These are phyloP conservation scores for Beroe forskalii DNA, from an alignment of 37 sponge, comb jelly and placozoan species.

Conservation along the genomic window DNA sequence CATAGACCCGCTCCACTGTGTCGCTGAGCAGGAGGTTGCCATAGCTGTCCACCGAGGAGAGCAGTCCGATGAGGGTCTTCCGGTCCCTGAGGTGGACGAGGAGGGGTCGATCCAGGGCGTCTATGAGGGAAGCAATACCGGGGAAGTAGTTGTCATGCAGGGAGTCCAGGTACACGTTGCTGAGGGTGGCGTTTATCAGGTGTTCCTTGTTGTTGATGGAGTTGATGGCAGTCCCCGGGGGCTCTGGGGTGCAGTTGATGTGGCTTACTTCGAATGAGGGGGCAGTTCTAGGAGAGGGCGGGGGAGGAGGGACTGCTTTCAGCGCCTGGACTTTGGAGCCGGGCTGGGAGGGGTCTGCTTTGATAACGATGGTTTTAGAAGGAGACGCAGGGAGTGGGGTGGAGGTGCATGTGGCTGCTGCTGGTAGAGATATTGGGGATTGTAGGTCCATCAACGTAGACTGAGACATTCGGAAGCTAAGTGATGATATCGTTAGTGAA, in stretches of 20 bases:
- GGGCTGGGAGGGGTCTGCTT: too few relatives aligned
- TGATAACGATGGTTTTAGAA: too few relatives aligned
- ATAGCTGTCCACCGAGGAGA: conserved; percentile 30
- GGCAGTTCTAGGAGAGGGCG: too few relatives aligned
- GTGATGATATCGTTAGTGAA: too few relatives aligned
- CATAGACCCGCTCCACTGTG: conserved; percentile 90
- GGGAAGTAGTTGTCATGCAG: conserved; percentile 61
- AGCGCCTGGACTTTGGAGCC: too few relatives aligned
- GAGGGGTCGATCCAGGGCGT: conserved; percentile 40
- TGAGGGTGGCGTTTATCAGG: conserved; percentile 55
- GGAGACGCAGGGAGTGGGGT: background rate
- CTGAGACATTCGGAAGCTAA: too few relatives aligned
- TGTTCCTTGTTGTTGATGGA: conserved; percentile 30
- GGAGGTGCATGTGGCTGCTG: too few relatives aligned
- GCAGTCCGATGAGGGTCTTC: conserved; percentile 2
- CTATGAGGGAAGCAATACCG: conserved; percentile 16
- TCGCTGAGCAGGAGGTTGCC: conserved; percentile 86
- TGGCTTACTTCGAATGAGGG: background rate
- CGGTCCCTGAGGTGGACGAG: conserved; percentile 32
- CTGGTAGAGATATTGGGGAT: too few relatives aligned
- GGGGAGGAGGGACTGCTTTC: too few relatives aligned
- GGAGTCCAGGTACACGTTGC: conserved; percentile 4
- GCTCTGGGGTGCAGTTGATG: background rate
- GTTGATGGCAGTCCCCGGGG: background rate
- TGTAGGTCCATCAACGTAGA: too few relatives aligned